Percentiles rank a stretch among this genome's conserved stretches.
phyloP scores from a whole-genome alignment of 2,113 vertebrate species.

The Piaya cayana region DNA sequence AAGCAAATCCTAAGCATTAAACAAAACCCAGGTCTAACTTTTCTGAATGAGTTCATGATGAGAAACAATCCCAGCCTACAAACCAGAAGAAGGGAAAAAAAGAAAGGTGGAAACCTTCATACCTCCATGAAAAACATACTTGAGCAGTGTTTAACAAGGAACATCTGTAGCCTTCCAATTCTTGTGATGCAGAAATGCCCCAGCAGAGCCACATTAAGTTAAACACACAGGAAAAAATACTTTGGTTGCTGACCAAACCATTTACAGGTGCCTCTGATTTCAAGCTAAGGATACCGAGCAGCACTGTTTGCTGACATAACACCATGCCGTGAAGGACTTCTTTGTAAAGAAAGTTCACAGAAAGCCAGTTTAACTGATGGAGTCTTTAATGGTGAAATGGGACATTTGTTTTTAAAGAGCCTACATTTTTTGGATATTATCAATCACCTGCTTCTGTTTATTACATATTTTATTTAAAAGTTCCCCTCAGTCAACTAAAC shows the following conservation, averaged over 20 bases:
- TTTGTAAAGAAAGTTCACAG: slow-evolving; percentile 28
- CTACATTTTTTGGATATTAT: not conserved
- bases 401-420: slow-evolving; percentile 53
- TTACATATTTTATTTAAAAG: not conserved
- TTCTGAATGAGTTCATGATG: not conserved
- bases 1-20: not conserved
- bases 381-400: slow-evolving; percentile 10
- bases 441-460: slow-evolving; percentile 53
- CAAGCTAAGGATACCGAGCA: not conserved
- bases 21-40: not conserved
- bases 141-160: slow-evolving; percentile 10
- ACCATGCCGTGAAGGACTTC: slow-evolving; percentile 4
- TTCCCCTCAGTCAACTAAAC: not conserved
- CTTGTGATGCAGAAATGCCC: not conserved
- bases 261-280: slow-evolving; percentile 45
- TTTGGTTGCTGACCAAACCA: slow-evolving; percentile 25
- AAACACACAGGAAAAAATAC: slow-evolving; percentile 24
- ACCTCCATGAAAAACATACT: not conserved
- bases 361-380: slow-evolving; percentile 41
- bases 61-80: not conserved
- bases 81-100: not conserved
- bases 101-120: not conserved
- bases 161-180: not conserved
- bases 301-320: slow-evolving; percentile 29
- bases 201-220: slow-evolving; percentile 1